phyloP scores from a whole-genome alignment of 2,888 invertebrate genomes.

The Creontiades dilutus region DNA sequence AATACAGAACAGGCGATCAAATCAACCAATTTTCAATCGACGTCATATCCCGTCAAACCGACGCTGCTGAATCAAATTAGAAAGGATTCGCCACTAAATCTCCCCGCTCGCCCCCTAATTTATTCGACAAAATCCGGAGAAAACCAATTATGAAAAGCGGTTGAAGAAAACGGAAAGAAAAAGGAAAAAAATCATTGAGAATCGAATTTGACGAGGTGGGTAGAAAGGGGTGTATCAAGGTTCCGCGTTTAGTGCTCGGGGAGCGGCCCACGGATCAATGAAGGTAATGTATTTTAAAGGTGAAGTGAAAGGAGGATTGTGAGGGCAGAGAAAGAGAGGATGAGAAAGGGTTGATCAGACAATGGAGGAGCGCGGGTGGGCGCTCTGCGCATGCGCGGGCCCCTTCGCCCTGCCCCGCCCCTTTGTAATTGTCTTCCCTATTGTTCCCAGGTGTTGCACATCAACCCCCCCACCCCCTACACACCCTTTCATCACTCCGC shows the following conservation, averaged over 20 bases:
- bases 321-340: slow-evolving; percentile 53
- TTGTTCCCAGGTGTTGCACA: slow-evolving; percentile 63
- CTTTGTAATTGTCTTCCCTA: slow-evolving; percentile 59
- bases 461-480: slow-evolving; percentile 34
- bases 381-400: slow-evolving; percentile 43
- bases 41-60: not conserved
- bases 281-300: slow-evolving; percentile 69
- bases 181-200: not conserved
- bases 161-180: not conserved
- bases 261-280: slow-evolving; percentile 54
- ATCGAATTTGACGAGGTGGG: not conserved
- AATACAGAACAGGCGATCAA: not conserved
- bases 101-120: not conserved
- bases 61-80: not conserved
- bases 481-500: not conserved
- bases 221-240: not conserved
- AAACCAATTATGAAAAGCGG: slow-evolving; percentile 5
- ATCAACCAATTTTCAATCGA: not conserved
- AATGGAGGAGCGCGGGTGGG: slow-evolving; percentile 52
- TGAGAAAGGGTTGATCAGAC: slow-evolving; percentile 53
- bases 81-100: not conserved
- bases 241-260: slow-evolving; percentile 15
- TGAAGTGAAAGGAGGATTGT: slow-evolving; percentile 66
- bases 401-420: slow-evolving; percentile 55
- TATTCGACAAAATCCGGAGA: not conserved